Conservation (phyloP, 2,888 invertebrate genomes). For the Perizoma affinitatum region DNA sequence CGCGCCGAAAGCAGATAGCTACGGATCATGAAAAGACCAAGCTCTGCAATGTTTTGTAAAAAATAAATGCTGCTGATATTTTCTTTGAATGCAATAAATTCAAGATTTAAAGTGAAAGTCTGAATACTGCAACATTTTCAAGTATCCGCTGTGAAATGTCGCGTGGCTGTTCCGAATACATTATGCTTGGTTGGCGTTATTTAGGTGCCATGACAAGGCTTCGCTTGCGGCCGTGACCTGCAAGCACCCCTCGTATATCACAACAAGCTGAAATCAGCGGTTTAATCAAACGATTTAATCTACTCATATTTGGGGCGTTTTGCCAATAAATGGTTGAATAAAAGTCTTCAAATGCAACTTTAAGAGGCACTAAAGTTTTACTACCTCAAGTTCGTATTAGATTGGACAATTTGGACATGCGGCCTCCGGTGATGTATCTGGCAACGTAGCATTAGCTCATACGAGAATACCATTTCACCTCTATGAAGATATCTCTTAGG, state of each 20-base stretch:
- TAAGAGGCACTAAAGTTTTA: constrained; percentile 14
- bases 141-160: constrained; percentile 33
- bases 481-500: constrained; percentile 34
- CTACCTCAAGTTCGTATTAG: constrained; percentile 16
- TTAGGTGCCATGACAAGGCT: constrained; percentile 43
- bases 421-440: constrained; percentile 14
- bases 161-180: constrained; percentile 39
- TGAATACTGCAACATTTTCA: constrained; percentile 32
- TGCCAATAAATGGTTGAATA: constrained; percentile 20
- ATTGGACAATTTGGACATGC: constrained; percentile 1
- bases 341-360: constrained; percentile 11
- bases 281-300: constrained; percentile 21
- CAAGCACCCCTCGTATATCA: constrained; percentile 33
- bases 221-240: constrained; percentile 50
- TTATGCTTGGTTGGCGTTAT: constrained; percentile 36
- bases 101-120: constrained; percentile 21
- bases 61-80: no score
- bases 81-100: constrained; percentile 15
- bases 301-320: constrained; percentile 9
- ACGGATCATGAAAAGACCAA: no score
- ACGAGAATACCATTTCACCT: constrained; percentile 32
- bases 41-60: no score
- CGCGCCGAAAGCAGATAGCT: no score
- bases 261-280: constrained; percentile 35
- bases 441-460: constrained; percentile 20